These are phyloP conservation scores for Lagocephalus sceleratus DNA, from an alignment of 2,797 vertebrate genomes.

Conservation along the genomic window DNA sequence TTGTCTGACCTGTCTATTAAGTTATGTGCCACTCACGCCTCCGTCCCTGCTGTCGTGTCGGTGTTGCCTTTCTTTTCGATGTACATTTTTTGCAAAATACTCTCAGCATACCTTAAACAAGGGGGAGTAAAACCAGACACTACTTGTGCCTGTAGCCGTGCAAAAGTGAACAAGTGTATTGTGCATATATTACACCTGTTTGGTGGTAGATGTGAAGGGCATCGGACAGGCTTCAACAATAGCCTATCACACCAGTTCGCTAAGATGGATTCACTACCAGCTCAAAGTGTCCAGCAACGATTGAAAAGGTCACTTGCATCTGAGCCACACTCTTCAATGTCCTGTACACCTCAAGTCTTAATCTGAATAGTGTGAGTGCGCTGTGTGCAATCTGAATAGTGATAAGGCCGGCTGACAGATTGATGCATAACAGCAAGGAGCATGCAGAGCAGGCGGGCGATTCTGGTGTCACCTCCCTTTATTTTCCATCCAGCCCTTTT, in stretches of 20 bases:
- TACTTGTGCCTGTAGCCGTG: neutral
- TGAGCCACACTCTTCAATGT: conserved; percentile 33
- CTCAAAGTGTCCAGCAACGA: conserved; percentile 63
- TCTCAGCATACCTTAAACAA: neutral
- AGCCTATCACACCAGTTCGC: conserved; percentile 69
- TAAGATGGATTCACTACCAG: conserved; percentile 73
- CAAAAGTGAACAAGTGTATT: conserved; percentile 55
- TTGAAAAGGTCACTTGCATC: conserved; percentile 70
- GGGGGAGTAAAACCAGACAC: conserved; percentile 1
- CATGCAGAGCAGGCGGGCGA: conserved; percentile 63
- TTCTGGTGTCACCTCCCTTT: conserved; percentile 64
- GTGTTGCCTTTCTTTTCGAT: conserved; percentile 46
- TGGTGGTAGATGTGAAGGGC: conserved; percentile 45
- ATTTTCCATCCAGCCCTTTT: conserved; percentile 37
- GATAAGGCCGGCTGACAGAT: conserved; percentile 76
- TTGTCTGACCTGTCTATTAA: conserved; percentile 60
- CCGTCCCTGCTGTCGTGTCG: conserved; percentile 47
- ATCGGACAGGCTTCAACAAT: conserved; percentile 58
- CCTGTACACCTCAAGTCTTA: conserved; percentile 41
- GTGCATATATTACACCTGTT: conserved; percentile 62
- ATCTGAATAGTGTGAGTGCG: conserved; percentile 59
- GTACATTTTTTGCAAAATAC: conserved; percentile 18
- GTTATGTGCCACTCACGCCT: conserved; percentile 43
- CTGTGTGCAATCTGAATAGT: conserved; percentile 73
- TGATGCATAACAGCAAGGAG: conserved; percentile 77